Base-by-base conservation (phyloP, 2,113 vertebrate species). In the Indri indri region DNA sequence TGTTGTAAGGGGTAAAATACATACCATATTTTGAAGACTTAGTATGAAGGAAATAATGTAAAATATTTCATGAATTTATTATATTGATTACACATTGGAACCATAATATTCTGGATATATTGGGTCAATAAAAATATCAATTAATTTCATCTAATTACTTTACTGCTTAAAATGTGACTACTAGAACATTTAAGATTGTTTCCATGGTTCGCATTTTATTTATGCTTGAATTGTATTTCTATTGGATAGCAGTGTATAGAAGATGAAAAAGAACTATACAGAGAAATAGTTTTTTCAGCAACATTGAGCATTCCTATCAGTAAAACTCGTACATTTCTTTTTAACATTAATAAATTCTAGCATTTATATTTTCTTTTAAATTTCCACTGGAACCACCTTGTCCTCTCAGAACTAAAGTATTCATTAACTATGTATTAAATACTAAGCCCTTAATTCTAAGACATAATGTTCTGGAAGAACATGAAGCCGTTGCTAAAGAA, bases 331-430 rank as follows among this genome's bases (percentile, higher is more conserved):
- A 52, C 18, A 81, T 50, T 89, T 74, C 34, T 80, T 84, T 77
- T 73, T 95, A 96, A 93, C 71, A 87, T 86, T 89, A 87, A 81
- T 30, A 30, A 63, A 63, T 87, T 92, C 61, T 95, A 71, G 71
- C 37, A 92, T 77, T 87, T 42, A 86, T 63, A 50, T 59, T 77
- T 59, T 66, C 61, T 70, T 71, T 71, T 61, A 81, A 92, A 92
- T 94, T 84, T 90, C 40, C 11, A 59, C 14, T 94, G 66, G 54
- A 11, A 81, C 50, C 23, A 68, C 8, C 40, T 96, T 84, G 88
- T 93, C 40, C 93, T 63, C 85, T 90, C 8, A 92, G 59, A 91
- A 82, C 32, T 57, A 14, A 83, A 92, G 30, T 86, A 50, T 65
- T 96, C 52, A 87, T 91, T 34, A 85, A 47, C 66, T 93, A 86